Percentiles rank a stretch among this genome's conserved stretches.
Evolutionary conservation across 1,140 invertebrate species (phyloP).

Genomic region (Lordiphosa collinella): DNA sequence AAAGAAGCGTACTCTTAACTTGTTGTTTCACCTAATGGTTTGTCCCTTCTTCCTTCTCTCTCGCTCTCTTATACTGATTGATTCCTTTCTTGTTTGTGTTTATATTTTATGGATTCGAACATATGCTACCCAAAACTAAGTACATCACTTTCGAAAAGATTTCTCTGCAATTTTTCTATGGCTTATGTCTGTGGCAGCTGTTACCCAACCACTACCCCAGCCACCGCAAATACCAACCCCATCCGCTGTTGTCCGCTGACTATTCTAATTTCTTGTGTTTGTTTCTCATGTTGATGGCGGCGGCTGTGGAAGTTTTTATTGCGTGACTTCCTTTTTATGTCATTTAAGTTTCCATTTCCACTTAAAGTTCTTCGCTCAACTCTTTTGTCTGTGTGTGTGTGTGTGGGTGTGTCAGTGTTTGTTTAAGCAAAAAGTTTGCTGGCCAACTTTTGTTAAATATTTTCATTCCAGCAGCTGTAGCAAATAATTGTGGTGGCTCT

Average conservation of each 20-base stretch:
- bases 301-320: slow-evolving; percentile 49
- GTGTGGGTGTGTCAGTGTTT: slow-evolving; percentile 44
- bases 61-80: no score
- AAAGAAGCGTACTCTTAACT: no score
- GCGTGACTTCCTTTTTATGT: slow-evolving; percentile 65
- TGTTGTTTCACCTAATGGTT: no score
- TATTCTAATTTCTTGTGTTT: slow-evolving; percentile 40
- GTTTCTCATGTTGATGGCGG: slow-evolving; percentile 4
- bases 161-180: no score
- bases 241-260: slow-evolving; percentile 21
- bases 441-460: slow-evolving; percentile 69
- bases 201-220: background rate
- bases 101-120: no score
- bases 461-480: slow-evolving; percentile 69
- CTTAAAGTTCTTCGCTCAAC: slow-evolving; percentile 8
- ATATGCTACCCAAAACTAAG: no score
- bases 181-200: slow-evolving; percentile 19
- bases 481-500: slow-evolving; percentile 53
- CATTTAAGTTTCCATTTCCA: slow-evolving; percentile 52
- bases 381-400: slow-evolving; percentile 9
- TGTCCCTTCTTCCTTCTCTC: no score
- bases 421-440: slow-evolving; percentile 66
- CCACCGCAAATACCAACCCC: no score
- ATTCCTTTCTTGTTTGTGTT: no score
- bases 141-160: no score